Conservation (phyloP, 2,113 vertebrate species). For the Cromileptes altivelis region DNA sequence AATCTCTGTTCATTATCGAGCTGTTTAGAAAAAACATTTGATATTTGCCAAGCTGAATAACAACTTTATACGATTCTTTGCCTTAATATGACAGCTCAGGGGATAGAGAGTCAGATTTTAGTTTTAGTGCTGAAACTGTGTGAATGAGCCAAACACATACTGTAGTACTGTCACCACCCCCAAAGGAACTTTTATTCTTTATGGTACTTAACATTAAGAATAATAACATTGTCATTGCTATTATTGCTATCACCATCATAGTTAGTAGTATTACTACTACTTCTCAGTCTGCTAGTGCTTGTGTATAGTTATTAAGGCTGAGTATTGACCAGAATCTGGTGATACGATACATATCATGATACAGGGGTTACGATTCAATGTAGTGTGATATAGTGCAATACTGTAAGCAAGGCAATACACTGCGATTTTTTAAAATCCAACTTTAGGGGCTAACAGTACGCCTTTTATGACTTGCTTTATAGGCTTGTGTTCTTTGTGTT, state of each 20-base stretch:
- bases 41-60: neutral
- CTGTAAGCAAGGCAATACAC: too few species aligned
- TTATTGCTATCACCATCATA: neutral
- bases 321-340: too few species aligned
- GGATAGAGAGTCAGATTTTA: slow-evolving; percentile 14
- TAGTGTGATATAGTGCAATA: too few species aligned
- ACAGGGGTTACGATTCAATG: too few species aligned
- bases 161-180: neutral
- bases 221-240: slow-evolving; percentile 3
- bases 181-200: neutral
- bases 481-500: too few species aligned
- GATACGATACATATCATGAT: too few species aligned
- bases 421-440: too few species aligned
- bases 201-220: neutral
- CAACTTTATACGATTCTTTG: neutral
- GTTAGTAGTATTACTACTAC: neutral
- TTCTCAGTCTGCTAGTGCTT: neutral
- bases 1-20: slow-evolving; percentile 39
- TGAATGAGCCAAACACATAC: neutral
- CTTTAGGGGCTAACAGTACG: too few species aligned
- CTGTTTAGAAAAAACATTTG: slow-evolving; percentile 13
- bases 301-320: too few species aligned
- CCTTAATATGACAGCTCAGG: slow-evolving; percentile 19
- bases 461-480: too few species aligned
- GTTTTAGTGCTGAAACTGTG: slow-evolving; percentile 8